phyloP scores from a whole-genome alignment of 2,797 vertebrate genomes.

The Artibeus jamaicensis region DNA sequence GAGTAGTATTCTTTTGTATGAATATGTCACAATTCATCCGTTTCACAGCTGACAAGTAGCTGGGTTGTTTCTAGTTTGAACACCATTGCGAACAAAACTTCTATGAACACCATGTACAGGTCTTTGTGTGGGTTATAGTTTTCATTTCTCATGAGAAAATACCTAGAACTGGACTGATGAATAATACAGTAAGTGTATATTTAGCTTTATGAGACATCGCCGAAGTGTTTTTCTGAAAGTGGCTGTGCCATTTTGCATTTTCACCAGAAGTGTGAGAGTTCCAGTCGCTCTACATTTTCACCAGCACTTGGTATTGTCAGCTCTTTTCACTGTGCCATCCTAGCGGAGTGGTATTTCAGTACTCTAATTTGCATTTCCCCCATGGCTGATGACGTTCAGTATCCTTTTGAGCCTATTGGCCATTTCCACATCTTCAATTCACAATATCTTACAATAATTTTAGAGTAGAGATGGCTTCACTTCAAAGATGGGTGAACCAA shows the following conservation, averaged over 20 bases:
- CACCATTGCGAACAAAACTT: neutral
- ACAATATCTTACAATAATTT: neutral
- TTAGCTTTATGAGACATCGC: neutral
- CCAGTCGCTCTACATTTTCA: neutral
- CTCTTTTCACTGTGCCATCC: neutral
- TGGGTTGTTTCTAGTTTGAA: neutral
- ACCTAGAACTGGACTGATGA: neutral
- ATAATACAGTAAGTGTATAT: neutral
- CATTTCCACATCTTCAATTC: neutral
- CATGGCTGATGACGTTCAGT: neutral
- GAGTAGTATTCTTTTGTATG: neutral
- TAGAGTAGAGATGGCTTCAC: neutral
- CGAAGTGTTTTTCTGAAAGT: constrained; percentile 38
- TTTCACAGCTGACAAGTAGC: neutral
- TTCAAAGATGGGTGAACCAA: neutral
- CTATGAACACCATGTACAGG: neutral
- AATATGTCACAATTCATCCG: neutral
- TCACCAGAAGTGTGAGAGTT: neutral
- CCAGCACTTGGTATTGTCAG: neutral
- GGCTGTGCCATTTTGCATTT: constrained; percentile 2
- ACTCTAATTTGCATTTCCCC: constrained; percentile 38
- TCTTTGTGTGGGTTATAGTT: neutral
- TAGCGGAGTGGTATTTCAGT: neutral
- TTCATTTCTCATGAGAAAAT: constrained; percentile 12
- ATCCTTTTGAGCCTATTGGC: neutral